A percentile compares a stretch with the other conserved stretches of the same genome.
Evolutionary conservation across 2,797 vertebrate genomes (phyloP).

Genomic region (Trachurus trachurus): DNA sequence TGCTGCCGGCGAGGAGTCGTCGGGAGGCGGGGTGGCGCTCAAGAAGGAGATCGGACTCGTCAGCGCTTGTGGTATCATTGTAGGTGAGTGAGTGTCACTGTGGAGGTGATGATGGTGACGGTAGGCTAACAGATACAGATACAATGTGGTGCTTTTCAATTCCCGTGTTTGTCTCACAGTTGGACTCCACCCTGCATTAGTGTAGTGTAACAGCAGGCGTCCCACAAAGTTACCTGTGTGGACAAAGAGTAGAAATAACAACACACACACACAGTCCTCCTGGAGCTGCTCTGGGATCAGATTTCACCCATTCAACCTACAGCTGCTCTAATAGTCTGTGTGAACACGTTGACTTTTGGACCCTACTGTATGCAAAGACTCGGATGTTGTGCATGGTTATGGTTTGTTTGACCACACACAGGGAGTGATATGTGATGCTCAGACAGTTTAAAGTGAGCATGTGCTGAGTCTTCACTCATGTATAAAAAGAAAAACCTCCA

Average conservation of each 20-base stretch:
- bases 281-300: conserved; percentile 8
- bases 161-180: too few species aligned
- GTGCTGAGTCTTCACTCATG: too few species aligned
- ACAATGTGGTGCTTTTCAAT: too few species aligned
- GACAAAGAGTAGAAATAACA: too few species aligned
- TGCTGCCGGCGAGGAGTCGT: conserved; percentile 68
- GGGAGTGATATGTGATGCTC: not conserved
- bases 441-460: not conserved
- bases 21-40: conserved; percentile 87
- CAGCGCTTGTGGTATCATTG: conserved; percentile 94
- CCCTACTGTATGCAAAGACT: too few species aligned
- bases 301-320: not conserved
- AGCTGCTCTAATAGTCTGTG: too few species aligned
- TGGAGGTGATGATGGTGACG: too few species aligned
- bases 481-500: too few species aligned
- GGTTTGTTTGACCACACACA: not conserved
- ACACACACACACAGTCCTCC: not conserved
- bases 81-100: conserved; percentile 86
- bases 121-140: too few species aligned
- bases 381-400: too few species aligned
- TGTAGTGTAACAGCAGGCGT: too few species aligned
- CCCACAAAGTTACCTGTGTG: not conserved
- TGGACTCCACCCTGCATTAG: too few species aligned
- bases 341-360: not conserved
- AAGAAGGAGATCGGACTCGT: conserved; percentile 95